A percentile compares a stretch with the other conserved stretches of the same genome.
Evolutionary conservation across 1,140 invertebrate genomes (phyloP).

Genomic region (Gerris buenoi): DNA sequence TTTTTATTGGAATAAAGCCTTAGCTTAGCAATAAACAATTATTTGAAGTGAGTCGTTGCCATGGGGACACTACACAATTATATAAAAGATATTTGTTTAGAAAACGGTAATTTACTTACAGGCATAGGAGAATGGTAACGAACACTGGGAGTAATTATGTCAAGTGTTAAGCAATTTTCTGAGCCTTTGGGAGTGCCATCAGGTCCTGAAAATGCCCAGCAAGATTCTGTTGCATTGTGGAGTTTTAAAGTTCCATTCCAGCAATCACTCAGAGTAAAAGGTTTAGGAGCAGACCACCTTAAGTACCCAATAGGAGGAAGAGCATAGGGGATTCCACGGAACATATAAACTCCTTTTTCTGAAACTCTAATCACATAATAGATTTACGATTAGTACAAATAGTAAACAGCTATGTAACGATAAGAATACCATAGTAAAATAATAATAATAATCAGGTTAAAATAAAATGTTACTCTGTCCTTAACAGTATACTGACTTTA

Average conservation of each 20-base stretch:
- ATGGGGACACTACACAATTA: no score
- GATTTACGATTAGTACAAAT: no score
- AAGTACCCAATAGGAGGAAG: conserved; percentile 71
- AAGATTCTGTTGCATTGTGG: conserved; percentile 45
- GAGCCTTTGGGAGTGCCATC: conserved; percentile 46
- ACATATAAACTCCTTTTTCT: conserved; percentile 61
- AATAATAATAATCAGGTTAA: background rate
- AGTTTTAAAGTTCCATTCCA: conserved; percentile 61
- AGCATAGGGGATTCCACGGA: conserved; percentile 87
- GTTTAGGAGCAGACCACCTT: conserved; percentile 74
- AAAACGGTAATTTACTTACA: conserved; percentile 15
- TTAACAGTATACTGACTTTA: no score
- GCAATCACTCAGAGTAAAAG: conserved; percentile 54
- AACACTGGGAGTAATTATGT: conserved; percentile 71
- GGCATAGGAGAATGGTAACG: conserved; percentile 16
- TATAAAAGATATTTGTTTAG: no score
- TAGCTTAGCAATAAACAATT: no score
- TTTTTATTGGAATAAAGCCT: no score
- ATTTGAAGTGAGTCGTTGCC: no score
- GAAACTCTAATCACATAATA: conserved; percentile 41
- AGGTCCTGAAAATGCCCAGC: conserved; percentile 43
- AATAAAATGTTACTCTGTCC: background rate
- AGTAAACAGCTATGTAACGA: background rate
- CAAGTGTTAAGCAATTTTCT: conserved; percentile 92
- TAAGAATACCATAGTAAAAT: background rate